Evolutionary conservation across 2,888 invertebrate genomes (phyloP).

Genomic region (Allacma fusca): DNA sequence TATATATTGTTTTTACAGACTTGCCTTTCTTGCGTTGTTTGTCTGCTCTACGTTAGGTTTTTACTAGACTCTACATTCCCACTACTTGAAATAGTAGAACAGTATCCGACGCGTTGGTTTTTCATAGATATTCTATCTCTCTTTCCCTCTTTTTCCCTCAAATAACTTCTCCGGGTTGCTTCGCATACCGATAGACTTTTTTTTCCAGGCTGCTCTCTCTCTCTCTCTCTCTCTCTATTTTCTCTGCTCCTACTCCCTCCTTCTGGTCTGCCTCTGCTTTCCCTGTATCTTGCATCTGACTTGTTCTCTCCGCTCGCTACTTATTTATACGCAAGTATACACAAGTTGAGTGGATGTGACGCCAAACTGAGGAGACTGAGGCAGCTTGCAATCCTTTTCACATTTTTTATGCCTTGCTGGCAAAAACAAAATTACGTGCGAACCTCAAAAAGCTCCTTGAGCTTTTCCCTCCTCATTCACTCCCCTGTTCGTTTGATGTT

Average conservation of each 20-base stretch:
- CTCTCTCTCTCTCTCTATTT: neutral
- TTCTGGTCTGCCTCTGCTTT: neutral
- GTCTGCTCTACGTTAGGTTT: neutral
- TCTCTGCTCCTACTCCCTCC: neutral
- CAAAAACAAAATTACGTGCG: slow-evolving; percentile 35
- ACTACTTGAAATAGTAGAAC: neutral
- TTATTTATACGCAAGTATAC: no score
- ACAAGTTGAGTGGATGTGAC: slow-evolving; percentile 19
- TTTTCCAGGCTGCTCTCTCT: neutral
- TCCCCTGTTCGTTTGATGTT: slow-evolving; percentile 19
- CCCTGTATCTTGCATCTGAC: no score
- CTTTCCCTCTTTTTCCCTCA: slow-evolving; percentile 2
- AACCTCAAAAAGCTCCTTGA: slow-evolving; percentile 27
- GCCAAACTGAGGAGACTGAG: slow-evolving; percentile 13
- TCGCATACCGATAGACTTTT: slow-evolving; percentile 23
- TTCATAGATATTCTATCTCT: neutral
- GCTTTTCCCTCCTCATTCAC: neutral
- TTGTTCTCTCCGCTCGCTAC: no score
- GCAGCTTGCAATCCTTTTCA: slow-evolving; percentile 22
- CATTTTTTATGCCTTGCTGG: slow-evolving; percentile 25
- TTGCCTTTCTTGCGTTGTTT: neutral
- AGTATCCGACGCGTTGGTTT: neutral
- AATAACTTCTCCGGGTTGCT: slow-evolving; percentile 1
- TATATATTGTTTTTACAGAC: slow-evolving; percentile 36
- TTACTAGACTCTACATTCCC: neutral